Percentiles rank a stretch among this genome's conserved stretches.
These are phyloP conservation scores for Tenebrio molitor DNA, from an alignment of 1,140 invertebrate genomes.

Conservation along the genomic window DNA sequence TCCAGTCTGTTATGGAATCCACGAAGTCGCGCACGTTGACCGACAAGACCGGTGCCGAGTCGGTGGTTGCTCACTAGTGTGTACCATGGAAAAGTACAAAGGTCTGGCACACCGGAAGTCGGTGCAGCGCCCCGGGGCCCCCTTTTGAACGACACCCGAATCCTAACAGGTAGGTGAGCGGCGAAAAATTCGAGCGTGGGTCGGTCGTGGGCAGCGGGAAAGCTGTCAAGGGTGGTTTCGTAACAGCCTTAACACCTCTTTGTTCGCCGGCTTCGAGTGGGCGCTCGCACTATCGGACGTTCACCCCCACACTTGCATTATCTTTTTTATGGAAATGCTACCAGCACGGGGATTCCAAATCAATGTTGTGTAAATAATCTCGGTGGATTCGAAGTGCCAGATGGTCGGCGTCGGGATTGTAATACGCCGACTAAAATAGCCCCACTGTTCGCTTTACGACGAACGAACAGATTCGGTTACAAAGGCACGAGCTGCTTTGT, in stretches of 20 bases:
- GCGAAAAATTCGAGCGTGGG: not conserved
- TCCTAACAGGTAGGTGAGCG: conserved; percentile 10
- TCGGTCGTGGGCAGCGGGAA: not conserved
- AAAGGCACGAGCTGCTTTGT: not conserved
- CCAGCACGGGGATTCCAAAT: conserved; percentile 4
- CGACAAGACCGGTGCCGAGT: conserved; percentile 8
- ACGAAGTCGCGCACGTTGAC: conserved; percentile 18
- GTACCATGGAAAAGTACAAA: too few species aligned
- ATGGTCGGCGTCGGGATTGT: conserved; percentile 14
- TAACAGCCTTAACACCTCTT: conserved; percentile 17
- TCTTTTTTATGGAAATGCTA: conserved; percentile 8
- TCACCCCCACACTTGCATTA: conserved; percentile 21
- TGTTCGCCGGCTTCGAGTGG: conserved; percentile 4
- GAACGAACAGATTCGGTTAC: conserved; percentile 18
- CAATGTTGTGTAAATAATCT: conserved; percentile 29
- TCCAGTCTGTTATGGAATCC: conserved; percentile 31
- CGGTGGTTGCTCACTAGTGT: too few species aligned
- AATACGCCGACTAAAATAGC: conserved; percentile 9
- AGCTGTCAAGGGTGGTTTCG: conserved; percentile 21
- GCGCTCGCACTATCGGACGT: conserved; percentile 13
- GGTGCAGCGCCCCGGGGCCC: too few species aligned
- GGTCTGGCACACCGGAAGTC: too few species aligned
- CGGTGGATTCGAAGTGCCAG: conserved; percentile 2
- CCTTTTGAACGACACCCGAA: not conserved
- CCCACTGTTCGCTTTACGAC: conserved; percentile 1